Conservation (phyloP, 2,113 vertebrate genomes). For the Apaloderma vittatum region DNA sequence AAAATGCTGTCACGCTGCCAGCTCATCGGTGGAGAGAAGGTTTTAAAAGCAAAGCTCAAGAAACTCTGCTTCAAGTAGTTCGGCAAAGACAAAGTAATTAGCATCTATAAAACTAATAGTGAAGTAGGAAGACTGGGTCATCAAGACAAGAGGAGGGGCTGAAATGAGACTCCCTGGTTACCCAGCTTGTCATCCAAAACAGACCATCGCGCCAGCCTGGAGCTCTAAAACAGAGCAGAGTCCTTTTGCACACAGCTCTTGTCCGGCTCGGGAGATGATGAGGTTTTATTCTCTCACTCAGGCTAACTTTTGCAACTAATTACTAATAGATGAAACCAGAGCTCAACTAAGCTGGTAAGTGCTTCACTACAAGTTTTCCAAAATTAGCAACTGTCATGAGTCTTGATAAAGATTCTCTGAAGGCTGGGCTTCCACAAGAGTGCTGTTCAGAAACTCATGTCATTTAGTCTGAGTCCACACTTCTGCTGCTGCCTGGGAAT, state of each 20-base stretch:
- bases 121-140: background rate
- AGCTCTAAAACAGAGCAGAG: background rate
- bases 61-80: background rate
- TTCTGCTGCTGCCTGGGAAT: background rate
- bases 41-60: background rate
- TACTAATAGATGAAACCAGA: constrained; percentile 16
- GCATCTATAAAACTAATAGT: background rate
- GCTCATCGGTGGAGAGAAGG: background rate
- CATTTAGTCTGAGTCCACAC: background rate
- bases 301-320: constrained; percentile 25
- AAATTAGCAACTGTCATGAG: background rate
- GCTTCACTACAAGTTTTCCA: background rate
- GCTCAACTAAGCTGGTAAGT: background rate
- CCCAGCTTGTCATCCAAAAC: background rate
- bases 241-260: background rate
- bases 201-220: background rate
- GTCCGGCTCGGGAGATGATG: background rate
- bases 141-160: background rate
- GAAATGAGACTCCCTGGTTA: background rate
- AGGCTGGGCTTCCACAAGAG: background rate
- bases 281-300: background rate
- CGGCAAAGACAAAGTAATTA: background rate
- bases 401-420: background rate
- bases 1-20: background rate
- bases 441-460: background rate